Base-by-base conservation (phyloP, 2,113 vertebrate genomes). In the Grallaria varia region DNA sequence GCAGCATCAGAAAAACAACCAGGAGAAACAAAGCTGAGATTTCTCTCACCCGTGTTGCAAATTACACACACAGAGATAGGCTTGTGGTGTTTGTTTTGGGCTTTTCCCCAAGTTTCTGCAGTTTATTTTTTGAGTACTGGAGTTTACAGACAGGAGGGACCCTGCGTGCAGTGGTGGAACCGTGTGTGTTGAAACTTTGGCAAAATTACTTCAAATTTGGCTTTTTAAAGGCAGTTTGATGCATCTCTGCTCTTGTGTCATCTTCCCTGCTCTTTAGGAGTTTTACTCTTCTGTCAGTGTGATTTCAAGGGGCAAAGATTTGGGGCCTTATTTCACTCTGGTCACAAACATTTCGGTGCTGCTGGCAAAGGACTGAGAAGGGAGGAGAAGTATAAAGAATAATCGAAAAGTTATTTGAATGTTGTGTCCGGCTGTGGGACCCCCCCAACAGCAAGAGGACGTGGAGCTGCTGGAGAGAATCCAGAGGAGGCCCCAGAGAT, bases 371-470 rank as follows among this genome's bases (percentile, higher is more conserved):
- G 63, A 28, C 19, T 71, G 28, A 33, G 7, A 28, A 30, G 12
- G 10, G 22, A 28, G 23, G 28, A 88, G 68, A 84, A 25, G 4
- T 2, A 27, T 18, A 4, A n/a, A 25, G 25, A 76, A 72, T 30
- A 42, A n/a, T 18, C 20, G 12, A 21, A 59, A n/a, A 33, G 39
- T 39, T 78, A 9, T 89, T 47, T 67, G 19, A 74, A 0, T 17
- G 1, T 53, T 15, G 8, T 67, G 13, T n/a, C 24, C n/a, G 45
- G 28, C 7, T 2, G 8, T 53, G 53, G 37, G 10, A 6, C 52
- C 8, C 35, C 9, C 35, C 3, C 44, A 14, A 9, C 0, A 2
- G 40, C 1, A 50, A 5, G 10, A 66, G 44, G 33, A 49, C 0
- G 0, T 49, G 75, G 49, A 35, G n/a, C 10, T 79, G 15, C 28